These are phyloP conservation scores for Australoheros scitulus DNA, from an alignment of 2,113 vertebrate genomes.

Conservation along the genomic window DNA sequence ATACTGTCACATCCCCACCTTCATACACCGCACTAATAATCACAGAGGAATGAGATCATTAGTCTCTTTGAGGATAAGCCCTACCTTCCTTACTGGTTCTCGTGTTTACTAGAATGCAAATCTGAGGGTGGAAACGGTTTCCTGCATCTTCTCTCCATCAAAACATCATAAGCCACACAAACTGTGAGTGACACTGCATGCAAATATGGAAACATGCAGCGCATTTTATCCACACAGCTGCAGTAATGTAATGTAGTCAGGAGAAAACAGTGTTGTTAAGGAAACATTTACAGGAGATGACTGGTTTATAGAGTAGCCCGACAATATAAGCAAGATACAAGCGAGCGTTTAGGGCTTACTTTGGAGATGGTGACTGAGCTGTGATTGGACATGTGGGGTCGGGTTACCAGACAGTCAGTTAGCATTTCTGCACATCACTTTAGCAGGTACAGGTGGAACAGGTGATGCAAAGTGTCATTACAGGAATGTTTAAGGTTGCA, in stretches of 20 bases:
- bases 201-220: not conserved
- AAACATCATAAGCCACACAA: not conserved
- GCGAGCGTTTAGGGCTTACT: not conserved
- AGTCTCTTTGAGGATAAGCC: slow-evolving; percentile 24
- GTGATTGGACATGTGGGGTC: not conserved
- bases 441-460: not conserved
- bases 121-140: not conserved
- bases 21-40: slow-evolving; percentile 6
- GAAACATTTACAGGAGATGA: not conserved
- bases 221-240: slow-evolving; percentile 10
- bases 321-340: not conserved
- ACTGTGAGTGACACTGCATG: not conserved
- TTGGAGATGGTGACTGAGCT: not conserved
- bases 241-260: slow-evolving; percentile 4
- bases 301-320: slow-evolving; percentile 14
- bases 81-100: not conserved
- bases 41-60: slow-evolving; percentile 19
- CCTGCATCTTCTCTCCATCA: not conserved
- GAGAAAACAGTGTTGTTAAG: not conserved
- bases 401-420: not conserved
- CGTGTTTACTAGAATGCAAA: slow-evolving; percentile 14
- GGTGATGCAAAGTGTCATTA: not conserved
- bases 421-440: not conserved
- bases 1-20: slow-evolving; percentile 23
- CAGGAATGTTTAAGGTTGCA: not conserved